Base-by-base conservation (phyloP, 1,140 invertebrate genomes). In the Euschistus heros region DNA sequence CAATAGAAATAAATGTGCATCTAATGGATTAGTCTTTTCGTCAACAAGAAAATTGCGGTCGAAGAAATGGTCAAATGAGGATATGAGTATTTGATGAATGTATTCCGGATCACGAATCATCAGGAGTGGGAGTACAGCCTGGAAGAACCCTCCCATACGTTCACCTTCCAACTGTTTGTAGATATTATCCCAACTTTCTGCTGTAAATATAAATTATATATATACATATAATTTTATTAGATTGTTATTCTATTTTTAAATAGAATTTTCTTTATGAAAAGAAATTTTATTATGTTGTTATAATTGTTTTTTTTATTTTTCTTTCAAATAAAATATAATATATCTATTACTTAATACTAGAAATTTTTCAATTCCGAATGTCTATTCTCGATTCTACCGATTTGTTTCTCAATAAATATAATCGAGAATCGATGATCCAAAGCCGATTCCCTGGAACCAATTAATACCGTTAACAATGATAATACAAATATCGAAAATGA, bases 61-160 rank as follows among this genome's bases (percentile, higher is more conserved):
- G 13, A 60, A 55, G 64, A 76, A 76, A 50, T 70, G 61, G 7
- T 67, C 54, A 66, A 76, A 76, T 55, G 76, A 74, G 61, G 71
- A 73, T 4, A 74, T 69, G 22, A 75, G 33, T 10, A 76, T 63
- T 24, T 63, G 57, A 59, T 71, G 70, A 14, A 75, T 67, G 0
- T 74, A 30, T 27, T 74, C 71, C 0, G 78, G 76, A 65, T 80
- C 79, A 37, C 74, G 72, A 17, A 71, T n/a, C 14, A 72, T 18
- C 1, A 72, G 30, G 50, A 60, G 54, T 0, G 71, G 71, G 13
- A 55, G 62, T 14, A 67, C 27, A 37, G 68, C 54, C 4, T 63
- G 42, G 26, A 69, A 73, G 17, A 68, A 37, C 1, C 72, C 72
- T 0, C 68, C 67, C 13, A 69, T 69, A 0, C 17, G 50, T 10